Evolutionary conservation across 2,888 invertebrate genomes (phyloP), one percentile per base, ranked within the genome.

Genomic region (Morinoia aosen): DNA sequence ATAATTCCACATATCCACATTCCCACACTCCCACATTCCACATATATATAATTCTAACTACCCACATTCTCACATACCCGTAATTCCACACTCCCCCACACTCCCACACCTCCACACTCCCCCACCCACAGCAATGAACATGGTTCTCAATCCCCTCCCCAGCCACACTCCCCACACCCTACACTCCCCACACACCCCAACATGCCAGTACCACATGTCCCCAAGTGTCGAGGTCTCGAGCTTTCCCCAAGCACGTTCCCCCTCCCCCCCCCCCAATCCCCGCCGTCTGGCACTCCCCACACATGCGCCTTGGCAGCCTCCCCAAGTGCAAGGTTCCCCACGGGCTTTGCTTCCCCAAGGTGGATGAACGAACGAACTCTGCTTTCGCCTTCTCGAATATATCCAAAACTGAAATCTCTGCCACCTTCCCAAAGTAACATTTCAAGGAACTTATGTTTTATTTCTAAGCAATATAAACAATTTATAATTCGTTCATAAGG

Each of bases 261-360:
- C 16, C 14, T 64, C 64, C 64, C 64, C 25, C 64, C 25, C 5
- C 25, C 19, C 25, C 25, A 64, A 12, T 12, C 25, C 5, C 19
- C 76, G 25, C 76, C 25, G 76, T 76, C 76, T 76, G 76, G 76
- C 76, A 76, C 1, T 76, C 76, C 76, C 76, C 76, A 25, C 76
- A 76, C 76, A 76, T 33, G 76, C 76, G 76, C 76, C 76, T 76
- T 76, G 76, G 76, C 76, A 76, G 8, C 76, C 2, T 76, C 76
- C 76, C 76, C 76, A 76, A 76, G 76, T 76, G 76, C 76, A 76
- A 76, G 76, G 76, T 76, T 76, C 76, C 76, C 33, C 76, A 33
- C 76, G 2, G 33, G 25, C 33, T 16, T 33, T 12, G 76, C 76
- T 76, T 76, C 33, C 33, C 76, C 76, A 48, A 48, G 48, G 48